These are phyloP conservation scores for Sericinus montela DNA, from an alignment of 2,888 invertebrate species.

Conservation along the genomic window DNA sequence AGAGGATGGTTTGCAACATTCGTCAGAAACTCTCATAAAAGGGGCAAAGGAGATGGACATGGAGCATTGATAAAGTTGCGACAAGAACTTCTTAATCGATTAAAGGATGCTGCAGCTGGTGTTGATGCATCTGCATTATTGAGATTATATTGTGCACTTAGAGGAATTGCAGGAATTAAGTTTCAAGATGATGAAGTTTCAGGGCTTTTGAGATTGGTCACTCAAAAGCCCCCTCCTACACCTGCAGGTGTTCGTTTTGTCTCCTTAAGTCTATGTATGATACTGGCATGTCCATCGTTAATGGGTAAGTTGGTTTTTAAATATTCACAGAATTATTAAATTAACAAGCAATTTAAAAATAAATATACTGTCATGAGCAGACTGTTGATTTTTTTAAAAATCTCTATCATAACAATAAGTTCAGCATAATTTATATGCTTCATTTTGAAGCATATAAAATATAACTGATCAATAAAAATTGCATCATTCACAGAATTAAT, in stretches of 20 bases:
- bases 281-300: slow-evolving; percentile 95
- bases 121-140: slow-evolving; percentile 94
- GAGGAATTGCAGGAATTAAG: slow-evolving; percentile 96
- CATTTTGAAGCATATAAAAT: too few species aligned
- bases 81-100: slow-evolving; percentile 85
- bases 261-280: slow-evolving; percentile 94
- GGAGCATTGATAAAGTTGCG: slow-evolving; percentile 83
- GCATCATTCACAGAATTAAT: too few species aligned
- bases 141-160: slow-evolving; percentile 93
- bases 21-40: slow-evolving; percentile 90
- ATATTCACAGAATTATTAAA: too few species aligned
- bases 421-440: too few species aligned
- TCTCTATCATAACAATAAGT: too few species aligned
- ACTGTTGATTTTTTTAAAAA: too few species aligned
- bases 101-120: slow-evolving; percentile 83
- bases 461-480: too few species aligned
- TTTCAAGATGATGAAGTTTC: slow-evolving; percentile 94
- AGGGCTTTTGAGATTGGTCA: slow-evolving; percentile 89
- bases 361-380: too few species aligned
- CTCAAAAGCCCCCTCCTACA: slow-evolving; percentile 93
- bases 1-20: slow-evolving; percentile 96
- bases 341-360: too few species aligned
- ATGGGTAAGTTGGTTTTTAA: slow-evolving; percentile 79
- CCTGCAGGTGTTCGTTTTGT: slow-evolving; percentile 96
- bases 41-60: slow-evolving; percentile 86